phyloP scores from a whole-genome alignment of 2,113 vertebrate genomes.

The Catharus bicknelli region DNA sequence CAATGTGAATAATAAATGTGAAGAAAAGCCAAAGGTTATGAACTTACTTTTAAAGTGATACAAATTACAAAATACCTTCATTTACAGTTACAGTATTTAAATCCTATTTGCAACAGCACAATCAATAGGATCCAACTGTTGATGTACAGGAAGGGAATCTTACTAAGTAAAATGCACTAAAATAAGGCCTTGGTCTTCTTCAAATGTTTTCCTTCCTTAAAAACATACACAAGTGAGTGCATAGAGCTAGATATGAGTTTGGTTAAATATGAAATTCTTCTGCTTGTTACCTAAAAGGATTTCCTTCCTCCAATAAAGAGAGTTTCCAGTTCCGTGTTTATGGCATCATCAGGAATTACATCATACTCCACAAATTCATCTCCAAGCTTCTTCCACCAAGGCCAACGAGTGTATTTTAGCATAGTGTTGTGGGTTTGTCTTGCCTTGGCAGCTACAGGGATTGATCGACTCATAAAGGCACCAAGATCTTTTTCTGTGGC shows the following conservation, averaged over 20 bases:
- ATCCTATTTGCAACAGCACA: background rate
- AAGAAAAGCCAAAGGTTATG: background rate
- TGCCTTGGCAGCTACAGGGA: slow-evolving; percentile 81
- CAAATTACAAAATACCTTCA: background rate
- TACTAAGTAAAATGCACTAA: background rate
- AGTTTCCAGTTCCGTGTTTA: slow-evolving; percentile 78
- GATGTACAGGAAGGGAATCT: background rate
- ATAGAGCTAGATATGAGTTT: background rate
- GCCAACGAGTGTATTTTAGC: slow-evolving; percentile 79
- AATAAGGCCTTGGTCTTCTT: background rate
- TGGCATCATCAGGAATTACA: slow-evolving; percentile 63
- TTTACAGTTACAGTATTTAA: background rate
- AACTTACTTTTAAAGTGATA: background rate
- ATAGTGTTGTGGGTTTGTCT: slow-evolving; percentile 81
- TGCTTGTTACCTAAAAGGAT: slow-evolving; percentile 43
- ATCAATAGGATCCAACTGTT: background rate
- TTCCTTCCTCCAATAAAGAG: slow-evolving; percentile 81
- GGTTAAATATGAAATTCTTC: background rate
- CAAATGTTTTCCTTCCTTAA: background rate
- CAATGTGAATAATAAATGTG: background rate
- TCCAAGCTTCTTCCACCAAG: slow-evolving; percentile 92
- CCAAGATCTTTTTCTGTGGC: slow-evolving; percentile 71
- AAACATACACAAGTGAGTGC: background rate
- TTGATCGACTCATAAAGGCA: slow-evolving; percentile 83
- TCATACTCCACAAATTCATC: slow-evolving; percentile 72